Conservation (phyloP, 2,797 vertebrate genomes). For the Sebastolobus alascanus region DNA sequence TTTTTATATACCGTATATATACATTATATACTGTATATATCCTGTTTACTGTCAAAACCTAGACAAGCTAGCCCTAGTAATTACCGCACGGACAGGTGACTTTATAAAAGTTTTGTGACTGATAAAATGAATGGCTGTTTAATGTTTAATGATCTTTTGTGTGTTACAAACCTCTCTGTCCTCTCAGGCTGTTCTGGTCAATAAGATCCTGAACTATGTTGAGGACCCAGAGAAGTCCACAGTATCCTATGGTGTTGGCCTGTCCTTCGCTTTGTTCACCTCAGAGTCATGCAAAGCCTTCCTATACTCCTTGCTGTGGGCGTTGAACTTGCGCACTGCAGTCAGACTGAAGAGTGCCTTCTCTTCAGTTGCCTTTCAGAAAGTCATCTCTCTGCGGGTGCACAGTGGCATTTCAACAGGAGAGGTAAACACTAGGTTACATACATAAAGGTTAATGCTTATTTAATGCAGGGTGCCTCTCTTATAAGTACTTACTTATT, state of each 20-base stretch:
- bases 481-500: too few species aligned
- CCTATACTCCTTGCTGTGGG: conserved; percentile 84
- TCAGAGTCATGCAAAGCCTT: conserved; percentile 83
- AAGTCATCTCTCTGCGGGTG: conserved; percentile 83
- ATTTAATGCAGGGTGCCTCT: not conserved
- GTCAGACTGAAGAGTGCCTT: conserved; percentile 86
- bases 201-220: conserved; percentile 80
- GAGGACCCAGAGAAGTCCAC: conserved; percentile 29
- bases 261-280: conserved; percentile 84
- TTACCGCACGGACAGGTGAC: not conserved
- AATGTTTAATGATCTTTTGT: not conserved
- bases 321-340: conserved; percentile 85
- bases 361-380: conserved; percentile 84
- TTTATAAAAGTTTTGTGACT: not conserved
- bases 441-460: not conserved
- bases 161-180: conserved; percentile 62
- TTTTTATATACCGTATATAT: too few species aligned
- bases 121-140: not conserved
- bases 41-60: too few species aligned
- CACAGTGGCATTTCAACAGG: conserved; percentile 82
- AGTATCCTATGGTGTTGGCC: conserved; percentile 70
- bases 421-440: conserved; percentile 79
- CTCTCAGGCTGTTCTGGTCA: conserved; percentile 83
- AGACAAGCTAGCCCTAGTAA: too few species aligned
- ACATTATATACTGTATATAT: not conserved